Conservation (phyloP, 2,888 invertebrate species). For the Cyclophora punctaria region DNA sequence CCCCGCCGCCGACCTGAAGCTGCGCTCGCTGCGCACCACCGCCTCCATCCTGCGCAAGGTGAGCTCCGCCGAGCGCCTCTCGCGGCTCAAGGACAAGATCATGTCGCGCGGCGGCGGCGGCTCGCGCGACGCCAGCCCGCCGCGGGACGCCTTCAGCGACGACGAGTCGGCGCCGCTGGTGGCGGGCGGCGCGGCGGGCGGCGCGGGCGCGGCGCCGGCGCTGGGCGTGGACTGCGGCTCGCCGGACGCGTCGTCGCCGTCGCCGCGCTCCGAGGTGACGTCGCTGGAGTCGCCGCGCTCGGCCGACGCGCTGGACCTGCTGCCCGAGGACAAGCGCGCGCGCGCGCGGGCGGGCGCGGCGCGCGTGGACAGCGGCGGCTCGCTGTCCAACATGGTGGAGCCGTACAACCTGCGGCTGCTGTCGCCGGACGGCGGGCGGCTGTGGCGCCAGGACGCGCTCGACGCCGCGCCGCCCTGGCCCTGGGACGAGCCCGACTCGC, state of each 20-base stretch:
- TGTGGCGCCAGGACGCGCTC: slow-evolving; percentile 70
- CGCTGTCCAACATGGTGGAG: slow-evolving; percentile 55
- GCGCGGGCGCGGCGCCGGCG: slow-evolving; percentile 1
- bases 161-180: slow-evolving; percentile 82
- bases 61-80: slow-evolving; percentile 55
- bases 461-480: slow-evolving; percentile 66
- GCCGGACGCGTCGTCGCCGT: slow-evolving; percentile 17
- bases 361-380: slow-evolving; percentile 42
- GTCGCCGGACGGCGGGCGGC: slow-evolving; percentile 49
- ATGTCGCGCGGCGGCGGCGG: slow-evolving; percentile 43
- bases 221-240: slow-evolving; percentile 32
- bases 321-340: slow-evolving; percentile 39
- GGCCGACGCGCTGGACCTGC: slow-evolving; percentile 38
- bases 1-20: slow-evolving; percentile 42
- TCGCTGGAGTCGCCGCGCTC: slow-evolving; percentile 56
- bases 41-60: slow-evolving; percentile 54
- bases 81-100: slow-evolving; percentile 56
- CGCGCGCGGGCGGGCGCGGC: slow-evolving; percentile 12
- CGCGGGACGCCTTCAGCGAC: slow-evolving; percentile 65
- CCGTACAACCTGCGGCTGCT: slow-evolving; percentile 65
- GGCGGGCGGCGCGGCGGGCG: slow-evolving; percentile 9
- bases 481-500: slow-evolving; percentile 68
- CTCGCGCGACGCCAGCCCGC: slow-evolving; percentile 55
- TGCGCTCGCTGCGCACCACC: slow-evolving; percentile 48
- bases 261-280: slow-evolving; percentile 32